A percentile compares a stretch with the other conserved stretches of the same genome.
Evolutionary conservation across 2,888 invertebrate species (phyloP).

Genomic region (Dryomyza anilis): DNA sequence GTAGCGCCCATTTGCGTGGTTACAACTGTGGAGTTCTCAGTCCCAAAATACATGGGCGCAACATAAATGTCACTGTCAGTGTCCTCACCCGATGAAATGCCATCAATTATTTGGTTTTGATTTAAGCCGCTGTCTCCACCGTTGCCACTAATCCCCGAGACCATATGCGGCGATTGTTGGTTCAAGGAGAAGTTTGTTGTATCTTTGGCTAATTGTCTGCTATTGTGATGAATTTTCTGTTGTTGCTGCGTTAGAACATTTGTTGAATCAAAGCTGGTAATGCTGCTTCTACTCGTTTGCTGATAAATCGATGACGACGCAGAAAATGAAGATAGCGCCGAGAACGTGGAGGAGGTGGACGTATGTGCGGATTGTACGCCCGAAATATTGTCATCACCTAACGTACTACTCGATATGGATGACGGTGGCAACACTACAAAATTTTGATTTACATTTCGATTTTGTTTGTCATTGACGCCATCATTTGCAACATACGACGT

Average conservation of each 20-base stretch:
- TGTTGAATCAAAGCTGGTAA: conserved; percentile 53
- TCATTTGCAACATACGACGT: conserved; percentile 44
- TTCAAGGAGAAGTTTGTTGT: too few relatives aligned
- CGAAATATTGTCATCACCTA: too few relatives aligned
- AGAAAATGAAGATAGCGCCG: conserved; percentile 29
- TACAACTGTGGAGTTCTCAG: conserved; percentile 80
- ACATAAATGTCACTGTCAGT: conserved; percentile 52
- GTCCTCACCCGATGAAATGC: conserved; percentile 33
- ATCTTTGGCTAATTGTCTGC: conserved; percentile 1
- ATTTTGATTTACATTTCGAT: conserved; percentile 58
- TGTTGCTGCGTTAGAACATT: conserved; percentile 45
- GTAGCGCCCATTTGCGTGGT: conserved; percentile 85
- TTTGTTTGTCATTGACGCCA: conserved; percentile 45
- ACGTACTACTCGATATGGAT: conserved; percentile 1
- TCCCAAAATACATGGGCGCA: conserved; percentile 79
- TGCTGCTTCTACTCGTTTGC: conserved; percentile 46
- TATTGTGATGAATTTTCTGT: conserved; percentile 31
- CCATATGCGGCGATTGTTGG: conserved; percentile 41
- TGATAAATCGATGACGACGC: conserved; percentile 31
- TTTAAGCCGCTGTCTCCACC: conserved; percentile 24
- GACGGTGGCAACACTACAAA: conserved; percentile 53
- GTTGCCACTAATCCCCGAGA: conserved; percentile 31
- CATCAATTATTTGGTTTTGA: conserved; percentile 35
- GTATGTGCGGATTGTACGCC: conserved; percentile 9
- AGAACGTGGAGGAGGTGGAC: conserved; percentile 8